phyloP scores from a whole-genome alignment of 2,113 vertebrate genomes.

The Gila orcuttii region DNA sequence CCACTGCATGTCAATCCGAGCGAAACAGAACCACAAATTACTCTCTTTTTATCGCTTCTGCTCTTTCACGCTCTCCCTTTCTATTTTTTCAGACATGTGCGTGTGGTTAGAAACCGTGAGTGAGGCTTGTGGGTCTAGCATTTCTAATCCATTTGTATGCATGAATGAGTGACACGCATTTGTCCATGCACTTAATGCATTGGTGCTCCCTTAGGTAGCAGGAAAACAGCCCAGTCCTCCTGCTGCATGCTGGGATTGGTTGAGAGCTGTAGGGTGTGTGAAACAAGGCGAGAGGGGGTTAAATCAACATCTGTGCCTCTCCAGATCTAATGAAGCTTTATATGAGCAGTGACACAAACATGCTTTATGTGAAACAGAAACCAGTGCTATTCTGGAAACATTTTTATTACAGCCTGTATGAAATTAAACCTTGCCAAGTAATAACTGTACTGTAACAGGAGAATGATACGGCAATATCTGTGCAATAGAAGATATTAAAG shows the following conservation, averaged over 20 bases:
- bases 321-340: background rate
- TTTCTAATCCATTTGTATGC: slow-evolving; percentile 11
- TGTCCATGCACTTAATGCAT: slow-evolving; percentile 38
- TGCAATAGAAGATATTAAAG: slow-evolving; percentile 3
- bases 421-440: background rate
- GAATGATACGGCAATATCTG: background rate
- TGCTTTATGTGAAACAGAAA: slow-evolving; percentile 14
- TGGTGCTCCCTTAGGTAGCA: slow-evolving; percentile 48
- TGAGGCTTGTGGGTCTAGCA: background rate
- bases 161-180: slow-evolving; percentile 56
- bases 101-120: background rate
- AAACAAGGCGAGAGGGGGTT: slow-evolving; percentile 31
- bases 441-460: background rate
- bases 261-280: slow-evolving; percentile 41
- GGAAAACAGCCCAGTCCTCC: slow-evolving; percentile 12
- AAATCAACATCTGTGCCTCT: slow-evolving; percentile 39
- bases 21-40: background rate
- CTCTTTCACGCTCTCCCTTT: background rate
- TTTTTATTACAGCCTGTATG: background rate
- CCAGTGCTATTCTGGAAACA: background rate
- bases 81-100: background rate
- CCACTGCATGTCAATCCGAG: background rate
- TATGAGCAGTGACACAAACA: slow-evolving; percentile 2
- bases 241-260: slow-evolving; percentile 57
- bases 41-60: background rate